Percentiles rank a stretch among this genome's conserved stretches.
phyloP scores from a whole-genome alignment of 2,888 invertebrate species.

The Podabrus alpinus region DNA sequence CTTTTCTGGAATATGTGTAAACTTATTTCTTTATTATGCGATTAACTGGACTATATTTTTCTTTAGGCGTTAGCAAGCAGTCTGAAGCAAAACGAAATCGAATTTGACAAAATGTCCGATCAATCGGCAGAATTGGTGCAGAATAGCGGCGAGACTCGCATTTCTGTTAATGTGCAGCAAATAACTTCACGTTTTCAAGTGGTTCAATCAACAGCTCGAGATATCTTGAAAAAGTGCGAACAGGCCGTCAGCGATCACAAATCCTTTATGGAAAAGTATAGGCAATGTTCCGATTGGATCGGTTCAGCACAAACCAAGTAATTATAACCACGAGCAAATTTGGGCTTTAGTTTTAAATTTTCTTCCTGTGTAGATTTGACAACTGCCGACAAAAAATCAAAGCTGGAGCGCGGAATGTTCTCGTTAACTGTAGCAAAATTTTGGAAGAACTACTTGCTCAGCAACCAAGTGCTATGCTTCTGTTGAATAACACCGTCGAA shows the following conservation, averaged over 20 bases:
- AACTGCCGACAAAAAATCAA: constrained; percentile 66
- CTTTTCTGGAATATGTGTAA: background rate
- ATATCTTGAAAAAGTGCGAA: constrained; percentile 89
- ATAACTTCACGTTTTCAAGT: constrained; percentile 89
- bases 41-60: background rate
- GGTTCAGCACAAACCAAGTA: constrained; percentile 74
- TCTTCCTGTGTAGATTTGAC: constrained; percentile 61
- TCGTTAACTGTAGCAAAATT: constrained; percentile 70
- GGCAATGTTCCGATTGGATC: constrained; percentile 82
- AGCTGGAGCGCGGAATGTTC: constrained; percentile 69
- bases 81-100: constrained; percentile 81
- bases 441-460: constrained; percentile 76
- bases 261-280: constrained; percentile 79
- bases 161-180: constrained; percentile 87
- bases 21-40: background rate
- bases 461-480: constrained; percentile 72
- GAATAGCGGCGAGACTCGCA: constrained; percentile 82
- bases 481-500: constrained; percentile 84
- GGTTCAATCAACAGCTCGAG: constrained; percentile 85
- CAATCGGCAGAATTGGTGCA: constrained; percentile 85
- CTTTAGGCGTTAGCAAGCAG: constrained; percentile 74
- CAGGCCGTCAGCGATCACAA: constrained; percentile 84
- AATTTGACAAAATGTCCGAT: constrained; percentile 84
- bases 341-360: background rate
- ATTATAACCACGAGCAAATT: constrained; percentile 2